Percentiles rank a stretch among this genome's conserved stretches.
Conservation (phyloP, 1,140 invertebrate species). For the Xylocopa sonorina region DNA sequence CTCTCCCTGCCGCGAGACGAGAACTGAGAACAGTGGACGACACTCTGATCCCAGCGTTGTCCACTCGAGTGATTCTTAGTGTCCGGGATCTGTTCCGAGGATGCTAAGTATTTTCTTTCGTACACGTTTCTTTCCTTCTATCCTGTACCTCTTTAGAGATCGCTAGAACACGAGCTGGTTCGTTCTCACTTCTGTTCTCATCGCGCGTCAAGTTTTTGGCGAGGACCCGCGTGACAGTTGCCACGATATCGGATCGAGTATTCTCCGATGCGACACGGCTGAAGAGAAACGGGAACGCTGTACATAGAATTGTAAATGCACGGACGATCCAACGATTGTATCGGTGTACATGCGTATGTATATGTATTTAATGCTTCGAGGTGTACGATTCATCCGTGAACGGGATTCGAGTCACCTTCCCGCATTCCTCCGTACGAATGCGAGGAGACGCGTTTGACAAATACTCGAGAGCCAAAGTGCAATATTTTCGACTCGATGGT, state of each 20-base stretch:
- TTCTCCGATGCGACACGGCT: too few relatives aligned
- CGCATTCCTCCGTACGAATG: background rate
- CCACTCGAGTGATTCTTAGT: background rate
- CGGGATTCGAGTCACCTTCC: background rate
- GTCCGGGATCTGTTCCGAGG: background rate
- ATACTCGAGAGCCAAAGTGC: conserved; percentile 45
- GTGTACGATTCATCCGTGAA: conserved; percentile 20
- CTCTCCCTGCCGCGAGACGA: conserved; percentile 75
- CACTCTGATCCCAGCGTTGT: background rate
- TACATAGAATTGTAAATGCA: conserved; percentile 39
- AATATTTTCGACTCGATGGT: conserved; percentile 7
- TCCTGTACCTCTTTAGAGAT: background rate
- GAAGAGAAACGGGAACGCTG: background rate
- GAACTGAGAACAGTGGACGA: conserved; percentile 68
- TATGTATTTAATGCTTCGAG: conserved; percentile 36
- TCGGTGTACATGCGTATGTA: background rate
- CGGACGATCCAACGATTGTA: conserved; percentile 19
- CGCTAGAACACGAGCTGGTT: background rate
- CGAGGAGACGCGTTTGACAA: background rate
- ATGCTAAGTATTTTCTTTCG: background rate
- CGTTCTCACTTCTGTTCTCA: background rate
- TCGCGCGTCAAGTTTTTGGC: background rate
- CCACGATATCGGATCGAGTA: background rate
- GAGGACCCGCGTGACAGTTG: background rate
- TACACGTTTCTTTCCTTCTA: background rate